A percentile compares a stretch with the other conserved stretches of the same genome.
phyloP scores from a whole-genome alignment of 2,888 invertebrate species.

The Xanthostigma xanthostigma region DNA sequence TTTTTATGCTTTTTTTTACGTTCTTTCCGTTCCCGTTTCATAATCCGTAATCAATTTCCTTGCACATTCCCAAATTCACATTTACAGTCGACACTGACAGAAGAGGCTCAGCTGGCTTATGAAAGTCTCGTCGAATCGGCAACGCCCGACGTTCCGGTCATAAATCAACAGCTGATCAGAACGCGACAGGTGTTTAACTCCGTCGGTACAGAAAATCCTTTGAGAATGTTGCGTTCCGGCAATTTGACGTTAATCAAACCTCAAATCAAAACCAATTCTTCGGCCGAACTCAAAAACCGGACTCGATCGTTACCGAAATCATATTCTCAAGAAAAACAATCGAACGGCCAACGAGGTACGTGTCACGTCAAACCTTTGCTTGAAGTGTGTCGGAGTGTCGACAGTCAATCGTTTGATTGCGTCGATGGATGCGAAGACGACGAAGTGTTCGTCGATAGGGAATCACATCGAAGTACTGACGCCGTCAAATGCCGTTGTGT shows the following conservation, averaged over 20 bases:
- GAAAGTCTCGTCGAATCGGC: constrained; percentile 71
- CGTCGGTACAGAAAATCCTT: constrained; percentile 37
- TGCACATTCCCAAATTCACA: constrained; percentile 11
- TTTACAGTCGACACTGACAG: constrained; percentile 64
- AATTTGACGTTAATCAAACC: constrained; percentile 38
- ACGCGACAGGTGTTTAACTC: constrained; percentile 15
- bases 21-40: constrained; percentile 12
- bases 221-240: constrained; percentile 47
- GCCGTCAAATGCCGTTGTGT: not conserved
- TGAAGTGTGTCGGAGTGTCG: not conserved
- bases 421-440: not conserved
- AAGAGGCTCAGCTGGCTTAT: constrained; percentile 86
- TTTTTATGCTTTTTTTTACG: constrained; percentile 11
- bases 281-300: constrained; percentile 3
- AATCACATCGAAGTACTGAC: not conserved
- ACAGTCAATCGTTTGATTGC: not conserved
- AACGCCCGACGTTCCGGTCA: constrained; percentile 20
- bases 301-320: constrained; percentile 21
- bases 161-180: constrained; percentile 15
- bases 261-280: constrained; percentile 22
- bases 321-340: not conserved
- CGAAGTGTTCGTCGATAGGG: not conserved
- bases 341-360: not conserved
- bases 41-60: constrained; percentile 18
- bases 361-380: not conserved